These are phyloP conservation scores for Thalpophila matura DNA, from an alignment of 2,888 invertebrate species.

Conservation along the genomic window DNA sequence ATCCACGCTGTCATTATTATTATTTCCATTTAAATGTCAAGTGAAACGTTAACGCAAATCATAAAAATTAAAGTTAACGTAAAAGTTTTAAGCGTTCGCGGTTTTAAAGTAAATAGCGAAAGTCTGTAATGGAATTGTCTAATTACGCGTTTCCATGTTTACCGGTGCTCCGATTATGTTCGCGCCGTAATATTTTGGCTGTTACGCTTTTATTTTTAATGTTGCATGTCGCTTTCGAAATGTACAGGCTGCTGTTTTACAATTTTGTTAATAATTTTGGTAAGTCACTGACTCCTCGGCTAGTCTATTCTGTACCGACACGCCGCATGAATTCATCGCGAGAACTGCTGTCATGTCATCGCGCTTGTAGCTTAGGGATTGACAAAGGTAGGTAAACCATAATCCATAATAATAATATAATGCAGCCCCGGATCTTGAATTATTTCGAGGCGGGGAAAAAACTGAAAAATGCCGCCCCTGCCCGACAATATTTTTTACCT, in stretches of 20 bases:
- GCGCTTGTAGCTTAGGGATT: too few species aligned
- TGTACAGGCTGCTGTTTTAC: constrained; percentile 31
- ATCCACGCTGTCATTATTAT: background rate
- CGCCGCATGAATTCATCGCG: too few species aligned
- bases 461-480: too few species aligned
- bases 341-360: too few species aligned
- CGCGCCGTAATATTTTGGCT: constrained; percentile 55
- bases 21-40: background rate
- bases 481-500: too few species aligned
- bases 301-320: too few species aligned
- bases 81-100: constrained; percentile 50
- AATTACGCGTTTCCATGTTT: constrained; percentile 54
- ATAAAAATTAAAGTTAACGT: constrained; percentile 31
- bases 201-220: constrained; percentile 62
- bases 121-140: constrained; percentile 55
- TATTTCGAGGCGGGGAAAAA: too few species aligned
- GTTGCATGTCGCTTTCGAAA: constrained; percentile 56
- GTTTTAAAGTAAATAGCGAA: constrained; percentile 59
- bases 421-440: too few species aligned
- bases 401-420: too few species aligned
- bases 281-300: too few species aligned
- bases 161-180: constrained; percentile 44
- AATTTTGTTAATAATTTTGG: too few species aligned
- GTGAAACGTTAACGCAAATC: constrained; percentile 39
- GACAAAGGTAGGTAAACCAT: too few species aligned